These are phyloP conservation scores for Enteromius radiatus DNA, from an alignment of 2,797 vertebrate genomes.

Conservation along the genomic window DNA sequence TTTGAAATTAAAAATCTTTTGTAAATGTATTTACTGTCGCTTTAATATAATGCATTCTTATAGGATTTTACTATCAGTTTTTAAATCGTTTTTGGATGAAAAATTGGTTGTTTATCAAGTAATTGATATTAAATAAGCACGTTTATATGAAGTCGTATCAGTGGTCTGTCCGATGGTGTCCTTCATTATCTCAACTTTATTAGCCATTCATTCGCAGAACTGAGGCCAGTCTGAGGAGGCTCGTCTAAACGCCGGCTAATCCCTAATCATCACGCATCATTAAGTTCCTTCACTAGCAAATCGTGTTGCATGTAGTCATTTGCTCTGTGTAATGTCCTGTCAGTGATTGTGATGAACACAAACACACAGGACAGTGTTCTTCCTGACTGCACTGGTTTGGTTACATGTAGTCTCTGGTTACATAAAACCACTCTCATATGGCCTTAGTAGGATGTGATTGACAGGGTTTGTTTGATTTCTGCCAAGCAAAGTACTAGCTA, in stretches of 20 bases:
- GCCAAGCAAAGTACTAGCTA: not conserved
- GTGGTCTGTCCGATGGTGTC: not conserved
- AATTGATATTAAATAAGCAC: not conserved
- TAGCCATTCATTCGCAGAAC: not conserved
- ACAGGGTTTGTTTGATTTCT: not conserved
- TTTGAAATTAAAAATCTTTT: not conserved
- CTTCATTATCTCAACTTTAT: not conserved
- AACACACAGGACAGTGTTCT: not conserved
- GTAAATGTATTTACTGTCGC: not conserved
- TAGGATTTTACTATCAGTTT: not conserved
- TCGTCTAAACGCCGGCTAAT: not conserved
- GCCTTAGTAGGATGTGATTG: not conserved
- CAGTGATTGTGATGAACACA: not conserved
- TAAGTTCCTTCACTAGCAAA: not conserved
- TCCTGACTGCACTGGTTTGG: not conserved
- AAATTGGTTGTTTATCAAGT: not conserved
- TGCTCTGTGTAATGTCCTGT: not conserved
- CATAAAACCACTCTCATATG: not conserved
- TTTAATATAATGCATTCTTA: too few species aligned
- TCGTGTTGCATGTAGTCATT: not conserved
- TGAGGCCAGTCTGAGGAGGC: not conserved
- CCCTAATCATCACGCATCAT: not conserved
- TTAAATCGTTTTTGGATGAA: not conserved
- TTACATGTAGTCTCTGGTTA: not conserved
- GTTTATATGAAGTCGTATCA: not conserved